Conservation (phyloP, 1,140 invertebrate species). For the Sweltsa coloradensis region DNA sequence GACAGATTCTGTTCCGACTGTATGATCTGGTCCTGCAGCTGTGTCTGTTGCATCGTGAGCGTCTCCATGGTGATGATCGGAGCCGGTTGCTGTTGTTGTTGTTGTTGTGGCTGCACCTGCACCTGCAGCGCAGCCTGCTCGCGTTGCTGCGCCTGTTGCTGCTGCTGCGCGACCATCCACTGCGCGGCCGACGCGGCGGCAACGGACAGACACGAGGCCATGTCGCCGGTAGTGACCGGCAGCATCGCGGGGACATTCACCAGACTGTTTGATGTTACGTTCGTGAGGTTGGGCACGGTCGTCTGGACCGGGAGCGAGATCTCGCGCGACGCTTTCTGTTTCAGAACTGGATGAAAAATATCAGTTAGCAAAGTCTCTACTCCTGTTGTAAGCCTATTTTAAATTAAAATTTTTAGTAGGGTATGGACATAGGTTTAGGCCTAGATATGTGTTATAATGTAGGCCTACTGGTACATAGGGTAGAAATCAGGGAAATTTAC, state of each 20-base stretch:
- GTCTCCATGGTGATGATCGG: slow-evolving; percentile 27
- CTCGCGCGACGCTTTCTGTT: slow-evolving; percentile 26
- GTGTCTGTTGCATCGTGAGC: slow-evolving; percentile 55
- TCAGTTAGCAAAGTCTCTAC: no score
- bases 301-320: no score
- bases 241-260: slow-evolving; percentile 4
- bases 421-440: no score
- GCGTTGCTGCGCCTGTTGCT: no score
- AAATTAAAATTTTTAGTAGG: no score
- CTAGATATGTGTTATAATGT: no score
- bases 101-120: not conserved
- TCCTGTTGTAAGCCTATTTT: no score
- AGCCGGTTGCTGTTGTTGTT: slow-evolving; percentile 10
- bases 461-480: no score
- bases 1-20: slow-evolving; percentile 90
- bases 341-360: slow-evolving; percentile 26
- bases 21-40: slow-evolving; percentile 79
- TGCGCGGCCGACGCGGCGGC: slow-evolving; percentile 11
- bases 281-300: no score
- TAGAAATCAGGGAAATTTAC: no score
- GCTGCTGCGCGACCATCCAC: slow-evolving; percentile 13
- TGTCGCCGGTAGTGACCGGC: not conserved
- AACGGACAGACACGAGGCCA: slow-evolving; percentile 6
- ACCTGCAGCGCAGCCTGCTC: not conserved
- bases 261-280: no score